Percentiles rank a stretch among this genome's conserved stretches.
These are phyloP conservation scores for Habropoda laboriosa DNA, from an alignment of 1,140 invertebrate genomes.

Conservation along the genomic window DNA sequence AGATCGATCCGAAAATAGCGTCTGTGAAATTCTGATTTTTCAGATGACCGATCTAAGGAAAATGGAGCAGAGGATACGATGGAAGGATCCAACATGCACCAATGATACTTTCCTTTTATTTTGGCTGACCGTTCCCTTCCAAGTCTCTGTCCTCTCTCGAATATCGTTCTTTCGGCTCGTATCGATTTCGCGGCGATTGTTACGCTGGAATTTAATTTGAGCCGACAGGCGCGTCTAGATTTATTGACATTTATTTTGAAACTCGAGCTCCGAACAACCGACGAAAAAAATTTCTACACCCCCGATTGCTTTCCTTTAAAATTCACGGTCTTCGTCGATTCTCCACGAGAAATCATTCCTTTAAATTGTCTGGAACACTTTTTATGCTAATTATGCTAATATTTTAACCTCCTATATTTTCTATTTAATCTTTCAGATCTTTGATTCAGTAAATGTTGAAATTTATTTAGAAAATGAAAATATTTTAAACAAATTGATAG, in stretches of 20 bases:
- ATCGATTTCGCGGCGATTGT: conserved; percentile 68
- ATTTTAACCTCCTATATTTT: too few species aligned
- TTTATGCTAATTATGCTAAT: too few species aligned
- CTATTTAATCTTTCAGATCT: too few species aligned
- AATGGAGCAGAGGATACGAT: not conserved
- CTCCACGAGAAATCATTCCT: too few species aligned
- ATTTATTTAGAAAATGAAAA: too few species aligned
- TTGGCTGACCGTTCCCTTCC: not conserved
- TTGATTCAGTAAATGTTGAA: too few species aligned
- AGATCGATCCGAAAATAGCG: too few species aligned
- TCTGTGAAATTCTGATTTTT: too few species aligned
- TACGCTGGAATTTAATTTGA: conserved; percentile 67
- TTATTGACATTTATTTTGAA: conserved; percentile 75
- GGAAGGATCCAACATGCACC: conserved; percentile 12
- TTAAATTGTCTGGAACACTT: too few species aligned
- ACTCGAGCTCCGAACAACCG: conserved; percentile 57
- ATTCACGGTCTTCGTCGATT: not conserved
- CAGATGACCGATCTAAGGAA: not conserved
- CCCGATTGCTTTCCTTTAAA: conserved; percentile 34
- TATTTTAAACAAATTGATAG: too few species aligned
- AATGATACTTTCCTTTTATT: not conserved
- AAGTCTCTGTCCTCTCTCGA: conserved; percentile 18
- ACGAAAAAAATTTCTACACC: conserved; percentile 37
- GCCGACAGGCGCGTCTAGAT: conserved; percentile 66
- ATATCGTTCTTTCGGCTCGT: conserved; percentile 58